Evolutionary conservation across 2,113 vertebrate genomes (phyloP).

Genomic region (Xiphophorus maculatus): DNA sequence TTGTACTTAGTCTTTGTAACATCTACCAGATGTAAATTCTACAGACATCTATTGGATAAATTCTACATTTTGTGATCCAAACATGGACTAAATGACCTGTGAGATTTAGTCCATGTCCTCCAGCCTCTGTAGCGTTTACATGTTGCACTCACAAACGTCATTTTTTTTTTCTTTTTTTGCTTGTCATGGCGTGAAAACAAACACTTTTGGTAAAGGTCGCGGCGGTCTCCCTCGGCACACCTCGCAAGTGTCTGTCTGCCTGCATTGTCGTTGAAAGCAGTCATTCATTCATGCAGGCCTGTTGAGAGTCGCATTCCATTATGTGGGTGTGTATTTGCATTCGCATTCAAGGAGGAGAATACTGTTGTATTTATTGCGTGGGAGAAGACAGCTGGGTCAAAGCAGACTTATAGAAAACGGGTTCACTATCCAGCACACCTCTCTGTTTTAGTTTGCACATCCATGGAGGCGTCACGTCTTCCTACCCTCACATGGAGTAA

Average conservation of each 20-base stretch:
- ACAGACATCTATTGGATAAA: constrained; percentile 10
- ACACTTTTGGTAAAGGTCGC: constrained; percentile 48
- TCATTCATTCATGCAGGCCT: constrained; percentile 37
- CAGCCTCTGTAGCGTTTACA: constrained; percentile 38
- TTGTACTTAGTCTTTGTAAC: not conserved
- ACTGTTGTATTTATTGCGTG: not conserved
- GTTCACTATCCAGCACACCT: not conserved
- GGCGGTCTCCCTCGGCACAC: constrained; percentile 38
- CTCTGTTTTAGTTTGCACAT: constrained; percentile 22
- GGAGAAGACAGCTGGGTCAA: constrained; percentile 12
- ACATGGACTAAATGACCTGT: constrained; percentile 2
- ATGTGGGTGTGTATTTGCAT: constrained; percentile 27
- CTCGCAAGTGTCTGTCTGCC: constrained; percentile 43
- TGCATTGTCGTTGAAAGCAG: constrained; percentile 36
- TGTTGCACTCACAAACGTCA: not conserved
- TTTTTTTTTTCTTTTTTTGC: not conserved
- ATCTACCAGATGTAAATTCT: constrained; percentile 11
- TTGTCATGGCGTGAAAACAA: constrained; percentile 50
- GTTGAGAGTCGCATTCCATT: constrained; percentile 46
- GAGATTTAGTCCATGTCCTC: constrained; percentile 35
- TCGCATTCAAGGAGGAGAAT: not conserved
- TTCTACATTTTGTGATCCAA: not conserved
- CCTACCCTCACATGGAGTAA: constrained; percentile 8
- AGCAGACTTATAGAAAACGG: constrained; percentile 1
- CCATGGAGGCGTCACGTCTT: constrained; percentile 9